Conservation (phyloP, 2,797 vertebrate genomes). For the Harpagifer antarcticus region DNA sequence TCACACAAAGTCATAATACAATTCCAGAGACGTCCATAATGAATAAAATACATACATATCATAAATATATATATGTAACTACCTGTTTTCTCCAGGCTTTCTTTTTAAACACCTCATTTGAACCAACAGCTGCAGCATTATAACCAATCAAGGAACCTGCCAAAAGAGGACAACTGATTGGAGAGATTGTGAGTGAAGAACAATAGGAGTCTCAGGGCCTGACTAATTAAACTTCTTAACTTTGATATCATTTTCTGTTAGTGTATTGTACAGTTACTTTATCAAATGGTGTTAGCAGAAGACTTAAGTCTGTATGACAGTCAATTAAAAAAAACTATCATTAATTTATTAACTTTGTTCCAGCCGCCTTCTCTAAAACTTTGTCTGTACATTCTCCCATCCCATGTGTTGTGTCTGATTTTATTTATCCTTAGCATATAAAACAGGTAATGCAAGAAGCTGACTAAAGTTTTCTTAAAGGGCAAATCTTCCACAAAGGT, state of each 20-base stretch:
- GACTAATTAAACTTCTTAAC: background rate
- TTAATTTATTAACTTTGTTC: background rate
- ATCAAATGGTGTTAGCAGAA: too few species aligned
- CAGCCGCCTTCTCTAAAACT: background rate
- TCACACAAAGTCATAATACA: background rate
- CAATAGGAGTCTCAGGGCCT: background rate
- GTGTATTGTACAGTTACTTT: too few species aligned
- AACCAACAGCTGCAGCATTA: background rate
- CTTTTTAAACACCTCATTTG: background rate
- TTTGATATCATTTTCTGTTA: background rate
- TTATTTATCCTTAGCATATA: background rate
- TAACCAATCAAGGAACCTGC: background rate
- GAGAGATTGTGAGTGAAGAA: background rate
- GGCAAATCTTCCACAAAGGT: slow-evolving; percentile 5
- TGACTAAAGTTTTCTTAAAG: background rate
- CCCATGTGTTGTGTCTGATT: background rate
- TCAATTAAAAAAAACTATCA: too few species aligned
- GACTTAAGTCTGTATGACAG: too few species aligned
- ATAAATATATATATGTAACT: too few species aligned
- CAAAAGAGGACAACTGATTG: background rate
- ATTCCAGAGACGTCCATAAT: background rate
- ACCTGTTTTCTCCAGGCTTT: background rate
- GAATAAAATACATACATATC: background rate
- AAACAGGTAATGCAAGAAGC: slow-evolving; percentile 4
- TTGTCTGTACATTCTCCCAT: background rate